Conservation (phyloP, 2,113 vertebrate genomes). For the Pterocles gutturalis region DNA sequence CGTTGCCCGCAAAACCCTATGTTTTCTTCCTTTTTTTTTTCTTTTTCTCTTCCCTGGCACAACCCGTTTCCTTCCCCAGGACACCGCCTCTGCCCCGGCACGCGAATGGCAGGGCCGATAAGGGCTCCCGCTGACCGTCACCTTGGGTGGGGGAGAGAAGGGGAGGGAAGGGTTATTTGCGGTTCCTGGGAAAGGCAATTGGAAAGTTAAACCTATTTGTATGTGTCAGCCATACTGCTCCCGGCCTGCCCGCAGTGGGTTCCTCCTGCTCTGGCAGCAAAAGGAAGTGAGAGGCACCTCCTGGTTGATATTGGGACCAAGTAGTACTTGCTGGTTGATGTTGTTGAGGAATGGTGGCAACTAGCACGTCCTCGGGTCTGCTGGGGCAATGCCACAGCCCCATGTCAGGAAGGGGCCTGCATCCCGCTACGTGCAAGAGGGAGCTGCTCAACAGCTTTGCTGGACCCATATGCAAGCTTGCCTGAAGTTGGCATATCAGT, state of each 20-base stretch:
- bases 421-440: rapidly evolving
- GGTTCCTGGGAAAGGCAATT: background rate
- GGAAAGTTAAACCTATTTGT: rapidly evolving
- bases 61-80: constrained; percentile 32
- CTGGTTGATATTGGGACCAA: no score
- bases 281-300: no score
- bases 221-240: rapidly evolving
- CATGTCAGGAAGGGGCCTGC: rapidly evolving
- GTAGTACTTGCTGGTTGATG: rapidly evolving
- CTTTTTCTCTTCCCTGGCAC: background rate
- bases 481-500: rapidly evolving
- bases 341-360: background rate
- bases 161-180: background rate
- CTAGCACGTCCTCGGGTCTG: rapidly evolving
- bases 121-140: background rate
- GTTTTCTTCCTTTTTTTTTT: background rate
- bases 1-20: background rate
- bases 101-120: constrained; percentile 27
- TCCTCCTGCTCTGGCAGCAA: background rate
- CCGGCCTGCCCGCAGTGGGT: rapidly evolving
- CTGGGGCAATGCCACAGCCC: rapidly evolving
- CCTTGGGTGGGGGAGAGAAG: no score
- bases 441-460: rapidly evolving
- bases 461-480: rapidly evolving
- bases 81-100: background rate